Evolutionary conservation across 2,888 invertebrate species (phyloP).

Genomic region (Alitta virens): DNA sequence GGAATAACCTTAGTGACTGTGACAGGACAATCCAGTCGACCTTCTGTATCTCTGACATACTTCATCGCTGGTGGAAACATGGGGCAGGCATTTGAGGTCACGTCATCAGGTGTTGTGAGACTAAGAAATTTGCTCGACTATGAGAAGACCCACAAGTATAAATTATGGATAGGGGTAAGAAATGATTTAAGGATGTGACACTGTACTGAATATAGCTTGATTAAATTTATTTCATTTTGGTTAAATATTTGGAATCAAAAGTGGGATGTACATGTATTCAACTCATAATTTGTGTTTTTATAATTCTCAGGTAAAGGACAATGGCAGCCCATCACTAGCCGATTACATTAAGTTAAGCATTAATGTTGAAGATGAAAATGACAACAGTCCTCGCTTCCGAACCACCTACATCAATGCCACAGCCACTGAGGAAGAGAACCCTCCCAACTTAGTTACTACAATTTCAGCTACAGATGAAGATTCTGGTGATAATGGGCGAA

Average conservation of each 20-base stretch:
- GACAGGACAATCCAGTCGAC: constrained; percentile 67
- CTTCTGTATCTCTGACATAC: constrained; percentile 58
- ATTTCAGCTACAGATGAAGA: constrained; percentile 81
- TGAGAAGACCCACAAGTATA: constrained; percentile 79
- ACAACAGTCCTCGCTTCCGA: constrained; percentile 80
- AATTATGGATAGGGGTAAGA: constrained; percentile 78
- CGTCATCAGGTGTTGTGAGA: constrained; percentile 72
- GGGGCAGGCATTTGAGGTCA: constrained; percentile 83
- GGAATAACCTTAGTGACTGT: constrained; percentile 67
- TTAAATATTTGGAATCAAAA: too few species aligned
- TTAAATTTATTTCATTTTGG: too few species aligned
- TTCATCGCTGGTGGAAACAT: constrained; percentile 92
- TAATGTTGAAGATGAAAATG: constrained; percentile 90
- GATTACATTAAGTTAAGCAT: constrained; percentile 64
- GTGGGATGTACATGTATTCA: too few species aligned
- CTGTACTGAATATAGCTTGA: too few species aligned
- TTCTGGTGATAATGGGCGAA: constrained; percentile 66
- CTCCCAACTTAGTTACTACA: constrained; percentile 68
- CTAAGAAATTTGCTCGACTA: constrained; percentile 81
- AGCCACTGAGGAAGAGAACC: constrained; percentile 65
- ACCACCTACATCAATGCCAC: constrained; percentile 76
- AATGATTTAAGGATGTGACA: too few species aligned
- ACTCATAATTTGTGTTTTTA: too few species aligned
- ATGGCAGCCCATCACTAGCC: constrained; percentile 30
- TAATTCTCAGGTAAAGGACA: constrained; percentile 58